Evolutionary conservation across 1,140 invertebrate genomes (phyloP), one percentile per base, ranked within the genome.

Genomic region (Drosophila sproati): DNA sequence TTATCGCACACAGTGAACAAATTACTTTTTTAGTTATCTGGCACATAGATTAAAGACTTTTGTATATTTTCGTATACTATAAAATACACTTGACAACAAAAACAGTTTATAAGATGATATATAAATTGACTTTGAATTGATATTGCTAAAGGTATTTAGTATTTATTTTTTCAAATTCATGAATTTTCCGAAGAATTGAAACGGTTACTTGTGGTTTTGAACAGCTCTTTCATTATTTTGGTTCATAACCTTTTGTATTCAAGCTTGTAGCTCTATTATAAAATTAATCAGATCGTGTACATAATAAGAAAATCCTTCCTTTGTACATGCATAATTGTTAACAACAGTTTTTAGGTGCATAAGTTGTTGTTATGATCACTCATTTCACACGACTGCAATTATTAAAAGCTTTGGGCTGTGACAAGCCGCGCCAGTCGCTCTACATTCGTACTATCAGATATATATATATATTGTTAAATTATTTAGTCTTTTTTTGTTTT

Each of bases 1-100:
- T 81, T 62, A 81, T 86, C 77, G 86, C 73, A 73, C 78, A 80
- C 75, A 86, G 61, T 74, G 69, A 68, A 80, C 77, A 71, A 74
- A 71, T 77, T 77, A 63, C 57, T 48, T 57, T 52, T 57, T 68
- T 55, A 47, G 57, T 55, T 86, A 85, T 80, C 69, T 78, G 77
- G 28, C 7, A 62, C 20, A 39, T 70, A 80, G 77, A 80, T 80
- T 79, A 79, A 39, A 55, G 29, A 50, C 55, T 34, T 57, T 56
- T 48, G 41, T 8, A 39, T 20, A 20, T 20, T 20, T 41, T n/a
- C n/a, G 51, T 35, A 4, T 37, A 28, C 37, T 37, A 28, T 37
- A 8, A 28, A 55, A 39, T 31, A 31, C 47, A 50, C 47, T 50
- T 50, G 47, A 28, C 28, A 50, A 50, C 47, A 48, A 48, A 48